Percentiles rank a stretch among this genome's conserved stretches.
Evolutionary conservation across 2,888 invertebrate genomes (phyloP).

Genomic region (Sesia apiformis): DNA sequence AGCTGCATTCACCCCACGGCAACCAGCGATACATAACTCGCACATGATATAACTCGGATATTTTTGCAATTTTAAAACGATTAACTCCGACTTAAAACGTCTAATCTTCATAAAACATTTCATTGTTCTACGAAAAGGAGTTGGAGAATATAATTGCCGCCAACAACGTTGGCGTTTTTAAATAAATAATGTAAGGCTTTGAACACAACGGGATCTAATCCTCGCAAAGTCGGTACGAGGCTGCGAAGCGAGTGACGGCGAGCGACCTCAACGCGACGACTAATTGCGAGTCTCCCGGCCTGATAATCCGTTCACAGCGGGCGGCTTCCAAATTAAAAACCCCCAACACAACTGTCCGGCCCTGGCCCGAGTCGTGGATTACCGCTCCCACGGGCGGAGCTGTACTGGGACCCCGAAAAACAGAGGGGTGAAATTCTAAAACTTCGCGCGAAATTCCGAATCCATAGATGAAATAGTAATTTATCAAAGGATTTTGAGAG

Average conservation of each 20-base stretch:
- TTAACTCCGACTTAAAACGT: neutral
- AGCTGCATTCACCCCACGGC: neutral
- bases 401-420: constrained; percentile 15
- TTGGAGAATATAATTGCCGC: neutral
- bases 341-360: constrained; percentile 52
- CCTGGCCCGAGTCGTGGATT: constrained; percentile 38
- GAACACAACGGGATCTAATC: constrained; percentile 26
- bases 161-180: neutral
- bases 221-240: constrained; percentile 29
- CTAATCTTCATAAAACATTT: neutral
- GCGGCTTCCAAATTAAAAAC: constrained; percentile 69
- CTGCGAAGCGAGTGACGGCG: constrained; percentile 25
- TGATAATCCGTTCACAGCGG: constrained; percentile 69
- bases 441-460: constrained; percentile 51
- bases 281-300: constrained; percentile 57
- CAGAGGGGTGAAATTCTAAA: constrained; percentile 46
- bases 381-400: constrained; percentile 38
- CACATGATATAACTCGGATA: neutral
- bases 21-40: neutral
- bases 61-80: constrained; percentile 7
- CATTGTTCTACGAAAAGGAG: neutral
- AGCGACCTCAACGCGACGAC: constrained; percentile 41
- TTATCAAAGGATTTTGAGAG: constrained; percentile 69
- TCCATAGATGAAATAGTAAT: constrained; percentile 71
- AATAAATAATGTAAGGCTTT: constrained; percentile 17